phyloP scores from a whole-genome alignment of 2,797 vertebrate genomes.

The Gymnoscopelus braueri region DNA sequence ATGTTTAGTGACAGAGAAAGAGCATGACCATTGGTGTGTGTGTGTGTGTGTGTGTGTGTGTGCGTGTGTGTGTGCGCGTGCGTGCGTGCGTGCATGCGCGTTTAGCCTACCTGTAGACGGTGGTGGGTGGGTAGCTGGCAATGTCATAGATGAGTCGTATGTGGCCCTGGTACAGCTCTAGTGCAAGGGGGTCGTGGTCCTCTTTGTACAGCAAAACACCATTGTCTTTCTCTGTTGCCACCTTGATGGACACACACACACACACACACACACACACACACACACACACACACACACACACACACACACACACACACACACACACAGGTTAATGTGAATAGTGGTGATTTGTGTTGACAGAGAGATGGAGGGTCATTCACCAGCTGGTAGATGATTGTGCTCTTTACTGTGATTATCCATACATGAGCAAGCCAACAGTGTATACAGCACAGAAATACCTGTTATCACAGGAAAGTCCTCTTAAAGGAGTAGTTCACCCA shows the following conservation, averaged over 20 bases:
- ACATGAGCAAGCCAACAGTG: no score
- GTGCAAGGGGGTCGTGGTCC: slow-evolving; percentile 91
- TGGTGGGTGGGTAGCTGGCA: slow-evolving; percentile 88
- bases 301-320: slow-evolving; percentile 6
- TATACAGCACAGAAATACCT: no score
- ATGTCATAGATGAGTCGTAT: slow-evolving; percentile 94
- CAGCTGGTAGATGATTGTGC: no score
- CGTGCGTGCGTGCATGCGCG: not conserved
- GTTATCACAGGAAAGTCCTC: no score
- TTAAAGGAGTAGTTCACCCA: no score
- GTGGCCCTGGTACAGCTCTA: slow-evolving; percentile 96
- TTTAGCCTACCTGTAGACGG: slow-evolving; percentile 69
- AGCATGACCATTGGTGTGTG: not conserved
- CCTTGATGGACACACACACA: slow-evolving; percentile 70
- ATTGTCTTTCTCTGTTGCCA: slow-evolving; percentile 94
- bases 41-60: not conserved
- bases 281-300: slow-evolving; percentile 6
- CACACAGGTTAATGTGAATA: no score
- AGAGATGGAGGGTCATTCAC: no score
- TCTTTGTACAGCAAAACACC: slow-evolving; percentile 94
- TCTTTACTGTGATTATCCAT: no score
- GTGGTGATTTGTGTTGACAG: no score
- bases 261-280: slow-evolving; percentile 6
- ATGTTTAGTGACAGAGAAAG: no score
- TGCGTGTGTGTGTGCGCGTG: not conserved